Conservation (phyloP, 1,140 invertebrate species). For the Zophobas atratus region DNA sequence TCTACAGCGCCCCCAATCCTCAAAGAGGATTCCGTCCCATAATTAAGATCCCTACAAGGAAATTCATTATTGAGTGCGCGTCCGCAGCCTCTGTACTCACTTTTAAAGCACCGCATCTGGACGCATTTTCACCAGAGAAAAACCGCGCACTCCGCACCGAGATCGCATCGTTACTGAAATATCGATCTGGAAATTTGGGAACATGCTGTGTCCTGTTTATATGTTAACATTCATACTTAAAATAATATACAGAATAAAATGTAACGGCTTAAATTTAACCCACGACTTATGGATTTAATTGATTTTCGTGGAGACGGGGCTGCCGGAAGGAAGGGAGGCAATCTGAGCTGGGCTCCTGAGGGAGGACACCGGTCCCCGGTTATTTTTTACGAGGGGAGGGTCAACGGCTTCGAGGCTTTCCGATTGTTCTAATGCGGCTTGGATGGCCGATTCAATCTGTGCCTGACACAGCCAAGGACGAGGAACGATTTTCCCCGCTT, state of each 20-base stretch:
- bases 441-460: constrained; percentile 16
- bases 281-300: too few species aligned
- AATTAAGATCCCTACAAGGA: constrained; percentile 15
- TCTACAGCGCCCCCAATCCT: background rate
- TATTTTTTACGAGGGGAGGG: constrained; percentile 21
- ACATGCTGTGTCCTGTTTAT: constrained; percentile 26
- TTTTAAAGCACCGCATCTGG: constrained; percentile 15
- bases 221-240: constrained; percentile 37
- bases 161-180: constrained; percentile 24
- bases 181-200: constrained; percentile 32
- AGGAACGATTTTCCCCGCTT: background rate
- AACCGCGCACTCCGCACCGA: constrained; percentile 16
- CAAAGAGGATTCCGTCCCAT: background rate
- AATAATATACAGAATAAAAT: constrained; percentile 41
- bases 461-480: background rate
- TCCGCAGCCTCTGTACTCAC: background rate
- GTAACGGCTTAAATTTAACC: constrained; percentile 13
- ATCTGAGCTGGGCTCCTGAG: background rate
- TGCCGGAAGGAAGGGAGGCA: too few species aligned
- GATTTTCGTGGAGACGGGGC: too few species aligned
- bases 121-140: constrained; percentile 28
- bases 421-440: constrained; percentile 11
- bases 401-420: constrained; percentile 9
- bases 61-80: constrained; percentile 17
- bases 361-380: background rate